Percentiles rank a stretch among this genome's conserved stretches.
Conservation (phyloP, 2,797 vertebrate species). For the Tinamus major region DNA sequence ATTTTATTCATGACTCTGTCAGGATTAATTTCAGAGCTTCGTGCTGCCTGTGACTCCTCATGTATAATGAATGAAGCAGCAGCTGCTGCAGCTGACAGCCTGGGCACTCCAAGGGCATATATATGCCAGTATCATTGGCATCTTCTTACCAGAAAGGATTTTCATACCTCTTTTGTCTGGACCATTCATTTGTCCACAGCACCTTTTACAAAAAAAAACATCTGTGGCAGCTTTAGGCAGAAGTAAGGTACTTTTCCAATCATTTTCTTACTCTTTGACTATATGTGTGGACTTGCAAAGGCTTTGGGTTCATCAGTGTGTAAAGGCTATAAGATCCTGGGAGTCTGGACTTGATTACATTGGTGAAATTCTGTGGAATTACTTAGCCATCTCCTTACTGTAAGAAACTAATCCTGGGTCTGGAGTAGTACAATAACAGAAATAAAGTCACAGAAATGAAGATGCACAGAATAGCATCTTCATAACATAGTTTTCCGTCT, state of each 20-base stretch:
- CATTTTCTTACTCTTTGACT: background rate
- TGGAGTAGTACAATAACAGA: background rate
- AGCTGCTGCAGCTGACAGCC: constrained; percentile 73
- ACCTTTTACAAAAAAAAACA: background rate
- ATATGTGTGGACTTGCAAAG: background rate
- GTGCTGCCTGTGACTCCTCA: constrained; percentile 59
- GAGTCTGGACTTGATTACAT: constrained; percentile 7
- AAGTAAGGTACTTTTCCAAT: background rate
- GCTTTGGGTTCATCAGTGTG: background rate
- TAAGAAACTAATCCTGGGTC: constrained; percentile 36
- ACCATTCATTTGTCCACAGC: background rate
- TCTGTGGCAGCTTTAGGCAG: background rate
- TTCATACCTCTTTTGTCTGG: constrained; percentile 21
- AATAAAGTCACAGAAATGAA: background rate
- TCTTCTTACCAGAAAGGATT: constrained; percentile 39
- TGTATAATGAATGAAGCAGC: constrained; percentile 78
- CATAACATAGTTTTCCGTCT: background rate
- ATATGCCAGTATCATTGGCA: constrained; percentile 35
- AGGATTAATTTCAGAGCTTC: constrained; percentile 71
- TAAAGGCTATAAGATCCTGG: background rate
- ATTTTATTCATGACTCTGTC: constrained; percentile 78
- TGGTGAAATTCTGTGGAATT: constrained; percentile 34
- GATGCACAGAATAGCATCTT: background rate
- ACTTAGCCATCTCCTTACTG: constrained; percentile 10
- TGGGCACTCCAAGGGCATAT: constrained; percentile 69